Evolutionary conservation across 2,113 vertebrate genomes (phyloP).

Genomic region (Pterocles orientalis): DNA sequence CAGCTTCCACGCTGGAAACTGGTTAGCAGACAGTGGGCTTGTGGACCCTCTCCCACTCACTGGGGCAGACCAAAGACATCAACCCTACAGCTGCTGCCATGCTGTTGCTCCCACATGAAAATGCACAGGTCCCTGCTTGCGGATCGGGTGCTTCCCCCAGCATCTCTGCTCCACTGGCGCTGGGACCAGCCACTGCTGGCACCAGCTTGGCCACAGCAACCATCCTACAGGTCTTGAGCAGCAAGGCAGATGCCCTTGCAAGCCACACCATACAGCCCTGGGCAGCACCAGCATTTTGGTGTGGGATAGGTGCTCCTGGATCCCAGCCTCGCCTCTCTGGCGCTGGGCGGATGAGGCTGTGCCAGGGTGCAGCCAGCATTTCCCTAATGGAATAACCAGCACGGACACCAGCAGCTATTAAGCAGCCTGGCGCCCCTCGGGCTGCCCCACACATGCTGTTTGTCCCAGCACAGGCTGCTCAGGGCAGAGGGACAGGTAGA

Average conservation of each 20-base stretch:
- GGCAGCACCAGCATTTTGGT: background rate
- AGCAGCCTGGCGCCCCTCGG: rapidly evolving
- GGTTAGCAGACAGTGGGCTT: background rate
- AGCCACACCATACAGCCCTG: background rate
- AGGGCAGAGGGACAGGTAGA: background rate
- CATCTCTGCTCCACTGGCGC: rapidly evolving
- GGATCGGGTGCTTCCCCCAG: rapidly evolving
- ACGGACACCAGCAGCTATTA: background rate
- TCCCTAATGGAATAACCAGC: background rate
- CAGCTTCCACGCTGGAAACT: background rate
- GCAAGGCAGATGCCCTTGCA: background rate
- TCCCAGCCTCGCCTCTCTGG: background rate
- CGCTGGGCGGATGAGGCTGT: background rate
- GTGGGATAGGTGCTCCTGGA: background rate
- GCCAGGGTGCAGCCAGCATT: background rate
- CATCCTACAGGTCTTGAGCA: rapidly evolving
- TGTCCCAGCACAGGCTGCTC: background rate
- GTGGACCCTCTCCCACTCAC: background rate
- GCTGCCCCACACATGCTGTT: background rate
- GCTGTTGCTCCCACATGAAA: background rate
- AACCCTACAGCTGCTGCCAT: background rate
- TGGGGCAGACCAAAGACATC: background rate
- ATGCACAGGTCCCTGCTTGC: background rate
- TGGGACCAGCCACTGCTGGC: background rate
- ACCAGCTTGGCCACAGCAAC: background rate